These are phyloP conservation scores for Scaptomyza reducta DNA, from an alignment of 2,888 invertebrate genomes.

Conservation along the genomic window DNA sequence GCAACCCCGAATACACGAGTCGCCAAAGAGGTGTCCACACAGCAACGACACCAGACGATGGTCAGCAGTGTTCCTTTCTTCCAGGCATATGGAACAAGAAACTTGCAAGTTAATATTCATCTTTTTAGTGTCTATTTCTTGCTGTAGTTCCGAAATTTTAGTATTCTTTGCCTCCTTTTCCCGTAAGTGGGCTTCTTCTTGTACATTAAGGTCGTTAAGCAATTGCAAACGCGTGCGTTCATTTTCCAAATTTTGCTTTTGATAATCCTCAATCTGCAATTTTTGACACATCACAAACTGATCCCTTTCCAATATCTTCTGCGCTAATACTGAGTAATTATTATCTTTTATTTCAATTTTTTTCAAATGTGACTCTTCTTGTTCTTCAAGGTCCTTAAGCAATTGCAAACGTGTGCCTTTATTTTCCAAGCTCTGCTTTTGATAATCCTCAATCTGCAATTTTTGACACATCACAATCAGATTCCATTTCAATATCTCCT, in stretches of 20 bases:
- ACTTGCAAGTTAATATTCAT: background rate
- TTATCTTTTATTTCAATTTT: background rate
- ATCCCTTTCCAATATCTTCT: no score
- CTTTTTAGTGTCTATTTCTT: background rate
- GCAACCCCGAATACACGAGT: slow-evolving; percentile 17
- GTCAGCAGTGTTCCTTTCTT: slow-evolving; percentile 1
- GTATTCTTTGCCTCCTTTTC: background rate
- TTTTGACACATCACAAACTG: no score
- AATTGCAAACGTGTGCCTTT: no score
- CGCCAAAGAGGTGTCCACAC: slow-evolving; percentile 45
- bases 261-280: no score
- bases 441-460: no score
- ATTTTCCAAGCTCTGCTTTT: no score
- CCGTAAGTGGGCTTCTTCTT: background rate
- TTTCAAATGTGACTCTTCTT: background rate
- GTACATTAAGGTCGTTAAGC: background rate
- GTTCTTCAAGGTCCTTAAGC: background rate
- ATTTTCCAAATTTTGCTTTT: no score
- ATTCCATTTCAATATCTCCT: background rate
- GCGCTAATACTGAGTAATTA: no score
- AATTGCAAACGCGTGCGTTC: no score
- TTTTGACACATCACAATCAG: no score
- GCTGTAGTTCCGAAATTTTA: slow-evolving; percentile 10
- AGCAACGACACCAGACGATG: slow-evolving; percentile 31
- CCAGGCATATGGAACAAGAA: slow-evolving; percentile 36